Conservation (phyloP, 2,797 vertebrate genomes). For the Tympanoctomys barrerae region DNA sequence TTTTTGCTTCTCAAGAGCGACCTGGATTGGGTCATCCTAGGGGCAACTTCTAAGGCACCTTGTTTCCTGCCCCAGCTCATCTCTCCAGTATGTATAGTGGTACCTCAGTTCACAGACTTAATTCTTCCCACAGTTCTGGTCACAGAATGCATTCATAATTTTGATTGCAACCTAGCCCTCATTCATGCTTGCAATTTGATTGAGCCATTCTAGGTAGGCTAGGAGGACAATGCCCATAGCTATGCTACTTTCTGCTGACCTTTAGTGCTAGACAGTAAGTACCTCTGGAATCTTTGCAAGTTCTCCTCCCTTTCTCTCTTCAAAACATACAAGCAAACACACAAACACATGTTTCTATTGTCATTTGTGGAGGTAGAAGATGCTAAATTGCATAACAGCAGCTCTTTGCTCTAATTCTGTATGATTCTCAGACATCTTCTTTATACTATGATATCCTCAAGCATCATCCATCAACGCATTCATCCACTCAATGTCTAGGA, state of each 20-base stretch:
- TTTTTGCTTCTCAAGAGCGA: conserved; percentile 15
- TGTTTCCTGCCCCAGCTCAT: neutral
- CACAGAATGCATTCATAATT: neutral
- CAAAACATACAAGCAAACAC: neutral
- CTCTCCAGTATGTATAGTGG: neutral
- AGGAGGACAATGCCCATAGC: neutral
- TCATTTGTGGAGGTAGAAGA: neutral
- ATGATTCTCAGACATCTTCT: neutral
- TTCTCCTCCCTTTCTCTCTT: neutral
- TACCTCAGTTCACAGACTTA: neutral
- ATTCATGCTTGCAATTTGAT: neutral
- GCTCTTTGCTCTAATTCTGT: neutral
- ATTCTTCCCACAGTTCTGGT: neutral
- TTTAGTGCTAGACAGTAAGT: neutral
- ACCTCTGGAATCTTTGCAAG: neutral
- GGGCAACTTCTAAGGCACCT: neutral
- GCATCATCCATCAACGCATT: neutral
- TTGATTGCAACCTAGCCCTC: neutral
- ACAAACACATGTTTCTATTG: neutral
- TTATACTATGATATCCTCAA: neutral
- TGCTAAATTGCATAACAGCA: neutral
- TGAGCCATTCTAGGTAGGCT: neutral
- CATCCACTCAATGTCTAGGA: neutral
- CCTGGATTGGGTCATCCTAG: neutral
- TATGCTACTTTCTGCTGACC: neutral